Evolutionary conservation across 2,888 invertebrate genomes (phyloP).

Genomic region (Notocelia uddmanniana): DNA sequence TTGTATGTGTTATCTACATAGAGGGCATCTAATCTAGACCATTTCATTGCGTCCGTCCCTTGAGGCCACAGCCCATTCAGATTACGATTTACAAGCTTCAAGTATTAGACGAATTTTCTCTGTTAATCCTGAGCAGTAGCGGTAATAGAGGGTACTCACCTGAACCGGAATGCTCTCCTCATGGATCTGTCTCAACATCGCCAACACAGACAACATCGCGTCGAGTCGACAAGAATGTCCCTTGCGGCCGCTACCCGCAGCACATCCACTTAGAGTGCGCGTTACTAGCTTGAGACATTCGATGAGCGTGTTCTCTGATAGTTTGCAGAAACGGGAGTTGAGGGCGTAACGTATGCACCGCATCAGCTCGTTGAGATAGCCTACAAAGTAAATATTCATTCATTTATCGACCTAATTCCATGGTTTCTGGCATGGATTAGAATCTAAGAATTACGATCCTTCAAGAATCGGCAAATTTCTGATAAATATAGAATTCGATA

Average conservation of each 20-base stretch:
- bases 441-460: neutral
- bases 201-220: conserved; percentile 66
- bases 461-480: neutral
- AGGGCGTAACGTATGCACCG: conserved; percentile 72
- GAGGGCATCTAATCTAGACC: no score
- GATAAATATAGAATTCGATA: neutral
- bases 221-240: conserved; percentile 75
- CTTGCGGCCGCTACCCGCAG: conserved; percentile 71
- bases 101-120: no score
- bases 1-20: no score
- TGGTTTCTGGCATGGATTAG: no score
- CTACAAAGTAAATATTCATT: conserved; percentile 51
- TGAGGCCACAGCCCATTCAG: no score
- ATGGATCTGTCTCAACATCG: conserved; percentile 64
- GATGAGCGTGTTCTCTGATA: conserved; percentile 70
- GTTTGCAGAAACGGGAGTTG: conserved; percentile 66
- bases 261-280: conserved; percentile 63
- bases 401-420: neutral
- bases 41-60: no score
- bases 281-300: conserved; percentile 61
- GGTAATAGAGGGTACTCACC: conserved; percentile 56
- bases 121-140: no score
- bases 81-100: no score
- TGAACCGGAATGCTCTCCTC: conserved; percentile 68
- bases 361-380: conserved; percentile 76